phyloP scores from a whole-genome alignment of 2,113 vertebrate genomes.

The Hystrix cristata region DNA sequence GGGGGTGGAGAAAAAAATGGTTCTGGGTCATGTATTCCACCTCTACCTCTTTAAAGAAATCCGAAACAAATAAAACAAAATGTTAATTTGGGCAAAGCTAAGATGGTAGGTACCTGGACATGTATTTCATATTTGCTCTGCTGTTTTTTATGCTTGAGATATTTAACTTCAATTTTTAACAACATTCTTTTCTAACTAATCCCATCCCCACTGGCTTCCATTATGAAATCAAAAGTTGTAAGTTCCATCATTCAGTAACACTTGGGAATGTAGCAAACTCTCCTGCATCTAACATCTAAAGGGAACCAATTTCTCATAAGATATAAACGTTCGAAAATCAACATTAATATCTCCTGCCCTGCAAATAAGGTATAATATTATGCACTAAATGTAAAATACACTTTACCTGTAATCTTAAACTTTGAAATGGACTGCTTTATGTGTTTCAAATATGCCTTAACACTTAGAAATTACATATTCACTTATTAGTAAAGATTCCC shows the following conservation, averaged over 20 bases:
- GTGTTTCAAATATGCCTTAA: slow-evolving; percentile 51
- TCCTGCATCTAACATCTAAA: slow-evolving; percentile 43
- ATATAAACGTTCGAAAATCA: slow-evolving; percentile 32
- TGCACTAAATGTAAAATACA: neutral
- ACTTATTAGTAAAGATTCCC: neutral
- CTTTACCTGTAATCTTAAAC: neutral
- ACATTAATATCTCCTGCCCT: neutral
- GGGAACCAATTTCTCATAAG: neutral
- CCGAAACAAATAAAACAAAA: slow-evolving; percentile 36
- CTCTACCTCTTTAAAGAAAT: slow-evolving; percentile 30
- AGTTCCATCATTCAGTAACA: neutral
- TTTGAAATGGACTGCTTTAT: neutral
- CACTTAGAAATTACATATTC: slow-evolving; percentile 5
- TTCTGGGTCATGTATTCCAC: neutral
- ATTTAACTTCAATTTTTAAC: slow-evolving; percentile 64
- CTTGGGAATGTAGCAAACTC: slow-evolving; percentile 40
- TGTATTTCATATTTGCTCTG: slow-evolving; percentile 56
- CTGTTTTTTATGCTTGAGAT: slow-evolving; percentile 49
- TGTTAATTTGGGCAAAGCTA: slow-evolving; percentile 34
- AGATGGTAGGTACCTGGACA: neutral
- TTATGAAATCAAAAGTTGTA: slow-evolving; percentile 13
- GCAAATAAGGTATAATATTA: neutral
- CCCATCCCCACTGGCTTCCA: neutral
- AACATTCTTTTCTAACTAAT: slow-evolving; percentile 30
- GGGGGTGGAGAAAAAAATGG: neutral